These are phyloP conservation scores for Acinonyx jubatus DNA, from an alignment of 2,113 vertebrate species.

Conservation along the genomic window DNA sequence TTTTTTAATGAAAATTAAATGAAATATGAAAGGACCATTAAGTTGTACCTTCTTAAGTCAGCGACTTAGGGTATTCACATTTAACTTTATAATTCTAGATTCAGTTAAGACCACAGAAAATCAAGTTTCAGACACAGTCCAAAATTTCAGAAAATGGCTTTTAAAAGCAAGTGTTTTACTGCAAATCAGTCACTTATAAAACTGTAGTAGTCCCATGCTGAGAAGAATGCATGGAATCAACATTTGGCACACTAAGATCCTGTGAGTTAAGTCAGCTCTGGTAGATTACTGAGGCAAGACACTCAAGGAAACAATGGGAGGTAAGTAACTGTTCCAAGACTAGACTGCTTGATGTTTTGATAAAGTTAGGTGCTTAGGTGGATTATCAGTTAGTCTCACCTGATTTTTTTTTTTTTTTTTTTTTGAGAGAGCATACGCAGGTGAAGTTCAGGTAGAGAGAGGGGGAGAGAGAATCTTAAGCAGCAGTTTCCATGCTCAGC, in stretches of 20 bases:
- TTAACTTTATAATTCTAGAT: slow-evolving; percentile 8
- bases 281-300: not conserved
- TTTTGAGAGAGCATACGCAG: no score
- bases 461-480: no score
- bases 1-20: not conserved
- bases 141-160: not conserved
- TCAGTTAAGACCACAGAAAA: slow-evolving; percentile 7
- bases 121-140: not conserved
- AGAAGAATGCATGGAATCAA: not conserved
- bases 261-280: not conserved
- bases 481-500: no score
- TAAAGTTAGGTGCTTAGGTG: not conserved
- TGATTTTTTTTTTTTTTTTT: no score
- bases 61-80: not conserved
- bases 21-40: not conserved
- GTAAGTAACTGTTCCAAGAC: not conserved
- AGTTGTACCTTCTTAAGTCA: not conserved
- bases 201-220: not conserved
- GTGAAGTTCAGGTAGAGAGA: no score
- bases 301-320: not conserved
- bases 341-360: not conserved
- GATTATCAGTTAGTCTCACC: not conserved
- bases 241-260: not conserved
- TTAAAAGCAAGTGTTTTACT: not conserved
- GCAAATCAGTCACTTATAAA: not conserved